Evolutionary conservation across 2,888 invertebrate genomes (phyloP).

Genomic region (Diabrotica balteata): DNA sequence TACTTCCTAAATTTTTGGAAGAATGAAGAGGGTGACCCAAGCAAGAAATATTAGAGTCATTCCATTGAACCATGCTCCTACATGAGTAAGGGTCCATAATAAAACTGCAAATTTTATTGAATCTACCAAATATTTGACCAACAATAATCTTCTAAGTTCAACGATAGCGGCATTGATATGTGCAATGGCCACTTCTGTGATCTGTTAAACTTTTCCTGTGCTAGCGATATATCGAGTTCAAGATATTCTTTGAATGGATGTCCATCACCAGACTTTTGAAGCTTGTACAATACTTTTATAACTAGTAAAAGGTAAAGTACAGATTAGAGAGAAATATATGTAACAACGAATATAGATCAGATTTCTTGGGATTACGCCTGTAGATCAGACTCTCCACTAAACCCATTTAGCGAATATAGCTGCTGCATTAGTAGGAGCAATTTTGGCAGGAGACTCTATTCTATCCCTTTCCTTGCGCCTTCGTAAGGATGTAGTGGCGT

Average conservation of each 20-base stretch:
- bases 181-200: constrained; percentile 74
- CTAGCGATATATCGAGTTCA: constrained; percentile 86
- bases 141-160: constrained; percentile 90
- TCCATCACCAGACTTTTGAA: constrained; percentile 95
- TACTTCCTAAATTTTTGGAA: constrained; percentile 96
- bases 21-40: constrained; percentile 90
- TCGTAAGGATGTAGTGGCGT: no score
- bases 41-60: constrained; percentile 86
- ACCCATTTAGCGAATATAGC: constrained; percentile 42
- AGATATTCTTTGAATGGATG: constrained; percentile 95
- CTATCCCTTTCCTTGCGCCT: no score
- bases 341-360: no score
- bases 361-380: constrained; percentile 96
- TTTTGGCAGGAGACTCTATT: no score
- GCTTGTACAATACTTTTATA: constrained; percentile 95
- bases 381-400: constrained; percentile 95
- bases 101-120: constrained; percentile 94
- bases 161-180: constrained; percentile 83
- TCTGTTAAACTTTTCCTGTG: constrained; percentile 80
- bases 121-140: constrained; percentile 96
- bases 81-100: constrained; percentile 96
- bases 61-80: constrained; percentile 99
- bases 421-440: no score
- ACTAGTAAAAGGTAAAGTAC: constrained; percentile 91
- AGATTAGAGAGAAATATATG: constrained; percentile 81